phyloP scores from a whole-genome alignment of 2,888 invertebrate species.

The Drosophila siamana region DNA sequence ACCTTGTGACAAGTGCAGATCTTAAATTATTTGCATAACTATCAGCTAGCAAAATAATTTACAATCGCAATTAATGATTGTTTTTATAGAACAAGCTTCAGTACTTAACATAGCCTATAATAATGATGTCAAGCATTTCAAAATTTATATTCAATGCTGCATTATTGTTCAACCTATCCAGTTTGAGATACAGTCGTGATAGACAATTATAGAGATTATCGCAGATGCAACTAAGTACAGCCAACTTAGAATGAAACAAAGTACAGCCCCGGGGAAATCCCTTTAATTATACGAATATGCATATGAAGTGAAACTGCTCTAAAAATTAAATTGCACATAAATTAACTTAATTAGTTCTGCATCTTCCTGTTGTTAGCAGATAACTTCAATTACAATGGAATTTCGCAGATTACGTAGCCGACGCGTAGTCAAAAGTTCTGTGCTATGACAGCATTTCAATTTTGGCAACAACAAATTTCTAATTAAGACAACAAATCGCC shows the following conservation, averaged over 20 bases:
- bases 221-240: not conserved
- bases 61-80: slow-evolving; percentile 14
- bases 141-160: not conserved
- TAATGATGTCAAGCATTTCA: not conserved
- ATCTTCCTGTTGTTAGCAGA: not conserved
- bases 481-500: slow-evolving; percentile 35
- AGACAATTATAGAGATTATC: not conserved
- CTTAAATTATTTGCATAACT: slow-evolving; percentile 19
- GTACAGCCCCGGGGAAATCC: not conserved
- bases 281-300: slow-evolving; percentile 2
- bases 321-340: not conserved
- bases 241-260: too few species aligned
- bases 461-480: slow-evolving; percentile 25
- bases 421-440: not conserved
- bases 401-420: slow-evolving; percentile 10
- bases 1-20: slow-evolving; percentile 19
- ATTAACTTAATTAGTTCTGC: not conserved
- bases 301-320: not conserved
- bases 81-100: slow-evolving; percentile 1
- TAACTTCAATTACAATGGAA: slow-evolving; percentile 7
- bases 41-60: not conserved
- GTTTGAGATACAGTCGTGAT: not conserved
- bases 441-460: slow-evolving; percentile 15
- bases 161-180: not conserved
- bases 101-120: not conserved